These are phyloP conservation scores for Serinus canaria DNA, from an alignment of 2,113 vertebrate genomes.

Conservation along the genomic window DNA sequence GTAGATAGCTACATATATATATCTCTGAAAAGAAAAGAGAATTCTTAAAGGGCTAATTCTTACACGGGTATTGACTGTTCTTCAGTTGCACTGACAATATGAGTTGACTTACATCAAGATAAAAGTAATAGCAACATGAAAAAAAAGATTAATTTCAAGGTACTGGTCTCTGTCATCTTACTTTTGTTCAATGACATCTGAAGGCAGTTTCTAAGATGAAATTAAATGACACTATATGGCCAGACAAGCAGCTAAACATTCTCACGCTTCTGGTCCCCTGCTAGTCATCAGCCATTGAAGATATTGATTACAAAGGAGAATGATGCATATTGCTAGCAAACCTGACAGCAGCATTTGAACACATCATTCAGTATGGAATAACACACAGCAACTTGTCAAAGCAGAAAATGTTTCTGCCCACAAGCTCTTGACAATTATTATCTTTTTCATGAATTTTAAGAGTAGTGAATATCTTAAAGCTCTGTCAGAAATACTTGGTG, in stretches of 20 bases:
- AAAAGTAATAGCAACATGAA: slow-evolving; percentile 1
- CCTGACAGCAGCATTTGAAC: slow-evolving; percentile 46
- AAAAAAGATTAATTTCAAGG: slow-evolving; percentile 44
- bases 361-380: slow-evolving; percentile 48
- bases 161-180: neutral
- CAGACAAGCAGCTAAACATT: slow-evolving; percentile 54
- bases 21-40: neutral
- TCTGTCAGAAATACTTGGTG: neutral
- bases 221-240: slow-evolving; percentile 32
- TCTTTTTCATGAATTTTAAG: slow-evolving; percentile 28
- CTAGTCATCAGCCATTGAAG: slow-evolving; percentile 24
- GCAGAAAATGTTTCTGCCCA: slow-evolving; percentile 43
- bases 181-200: slow-evolving; percentile 13
- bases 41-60: neutral
- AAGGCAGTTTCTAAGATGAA: slow-evolving; percentile 40
- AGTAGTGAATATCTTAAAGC: neutral
- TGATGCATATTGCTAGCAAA: slow-evolving; percentile 44
- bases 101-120: neutral
- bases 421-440: slow-evolving; percentile 33
- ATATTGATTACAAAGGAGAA: slow-evolving; percentile 63
- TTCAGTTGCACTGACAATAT: neutral
- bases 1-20: neutral
- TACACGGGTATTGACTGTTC: neutral
- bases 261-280: neutral
- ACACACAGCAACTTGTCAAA: slow-evolving; percentile 48